phyloP scores from a whole-genome alignment of 2,113 vertebrate species.

The Bambusicola thoracicus region DNA sequence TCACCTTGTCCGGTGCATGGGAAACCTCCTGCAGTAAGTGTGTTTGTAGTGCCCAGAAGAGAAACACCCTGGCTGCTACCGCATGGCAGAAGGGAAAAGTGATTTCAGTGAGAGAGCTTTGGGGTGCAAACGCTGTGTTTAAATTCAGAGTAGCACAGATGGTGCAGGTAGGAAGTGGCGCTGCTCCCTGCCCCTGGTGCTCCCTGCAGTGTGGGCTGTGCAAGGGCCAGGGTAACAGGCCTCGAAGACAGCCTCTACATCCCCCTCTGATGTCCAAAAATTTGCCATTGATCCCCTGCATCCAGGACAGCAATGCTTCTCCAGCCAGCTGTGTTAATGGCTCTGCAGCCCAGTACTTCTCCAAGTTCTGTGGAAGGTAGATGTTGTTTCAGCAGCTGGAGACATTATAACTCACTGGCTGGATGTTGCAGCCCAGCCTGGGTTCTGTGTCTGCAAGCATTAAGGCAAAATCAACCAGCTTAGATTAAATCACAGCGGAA shows the following conservation, averaged over 20 bases:
- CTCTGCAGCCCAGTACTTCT: not conserved
- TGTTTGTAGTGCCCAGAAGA: not conserved
- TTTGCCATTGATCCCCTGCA: not conserved
- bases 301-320: not conserved
- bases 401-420: not conserved
- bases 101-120: not conserved
- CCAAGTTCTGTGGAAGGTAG: not conserved
- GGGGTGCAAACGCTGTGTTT: not conserved
- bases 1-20: not conserved
- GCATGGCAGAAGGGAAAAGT: not conserved
- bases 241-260: not conserved
- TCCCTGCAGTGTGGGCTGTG: fast-evolving
- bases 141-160: not conserved
- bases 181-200: not conserved
- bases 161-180: not conserved
- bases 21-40: not conserved
- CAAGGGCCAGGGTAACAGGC: fast-evolving
- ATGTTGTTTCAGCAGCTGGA: not conserved
- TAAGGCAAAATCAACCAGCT: not conserved
- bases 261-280: not conserved
- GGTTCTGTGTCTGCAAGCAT: fast-evolving
- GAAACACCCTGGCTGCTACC: not conserved
- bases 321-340: not conserved
- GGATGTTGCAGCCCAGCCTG: not conserved
- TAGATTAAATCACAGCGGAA: not conserved